phyloP scores from a whole-genome alignment of 2,797 vertebrate genomes.

The Pteropus rufus region DNA sequence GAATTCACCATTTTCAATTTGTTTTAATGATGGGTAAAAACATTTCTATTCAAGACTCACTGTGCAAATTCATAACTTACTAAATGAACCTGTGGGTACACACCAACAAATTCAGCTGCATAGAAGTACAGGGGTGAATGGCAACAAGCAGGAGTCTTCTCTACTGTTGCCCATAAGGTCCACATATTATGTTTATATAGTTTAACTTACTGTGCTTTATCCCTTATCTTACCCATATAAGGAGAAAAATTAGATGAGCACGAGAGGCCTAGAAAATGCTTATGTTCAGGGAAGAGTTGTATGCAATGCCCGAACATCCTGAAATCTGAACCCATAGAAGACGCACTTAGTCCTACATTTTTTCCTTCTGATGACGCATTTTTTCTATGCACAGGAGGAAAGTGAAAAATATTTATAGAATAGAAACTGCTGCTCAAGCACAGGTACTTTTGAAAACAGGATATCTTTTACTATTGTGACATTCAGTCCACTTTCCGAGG shows the following conservation, averaged over 20 bases:
- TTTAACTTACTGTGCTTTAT: not conserved
- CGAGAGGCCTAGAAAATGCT: not conserved
- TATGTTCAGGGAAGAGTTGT: not conserved
- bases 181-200: not conserved
- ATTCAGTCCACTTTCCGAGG: not conserved
- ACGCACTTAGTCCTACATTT: not conserved
- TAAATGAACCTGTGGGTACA: not conserved
- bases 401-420: not conserved
- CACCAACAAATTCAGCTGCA: not conserved
- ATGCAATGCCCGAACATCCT: not conserved
- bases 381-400: not conserved
- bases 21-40: not conserved
- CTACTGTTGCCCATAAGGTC: too few relatives aligned
- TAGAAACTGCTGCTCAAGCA: not conserved
- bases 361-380: not conserved
- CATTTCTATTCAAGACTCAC: not conserved
- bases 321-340: not conserved
- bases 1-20: not conserved
- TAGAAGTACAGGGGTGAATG: fast-evolving
- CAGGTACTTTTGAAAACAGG: not conserved
- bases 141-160: not conserved
- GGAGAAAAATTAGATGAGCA: not conserved
- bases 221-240: not conserved
- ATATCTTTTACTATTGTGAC: not conserved
- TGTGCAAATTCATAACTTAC: not conserved